Percentiles rank a stretch among this genome's conserved stretches.
Evolutionary conservation across 2,888 invertebrate genomes (phyloP).

Genomic region (Lithosia quadra): DNA sequence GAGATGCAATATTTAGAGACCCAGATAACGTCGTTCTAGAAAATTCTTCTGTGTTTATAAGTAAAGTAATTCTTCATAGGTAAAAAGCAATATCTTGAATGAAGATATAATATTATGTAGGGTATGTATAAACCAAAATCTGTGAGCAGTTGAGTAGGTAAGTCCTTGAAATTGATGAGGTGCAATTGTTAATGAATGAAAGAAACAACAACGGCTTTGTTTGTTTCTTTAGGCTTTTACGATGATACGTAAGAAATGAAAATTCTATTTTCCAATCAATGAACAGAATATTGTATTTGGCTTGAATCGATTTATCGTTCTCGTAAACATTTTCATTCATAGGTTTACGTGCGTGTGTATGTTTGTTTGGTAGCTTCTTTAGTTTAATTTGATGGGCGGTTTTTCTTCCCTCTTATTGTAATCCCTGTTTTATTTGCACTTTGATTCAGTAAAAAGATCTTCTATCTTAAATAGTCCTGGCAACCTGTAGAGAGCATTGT

Average conservation of each 20-base stretch:
- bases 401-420: neutral
- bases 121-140: neutral
- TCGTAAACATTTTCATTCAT: slow-evolving; percentile 14
- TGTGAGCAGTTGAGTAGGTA: neutral
- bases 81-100: neutral
- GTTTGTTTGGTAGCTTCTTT: neutral
- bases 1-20: neutral
- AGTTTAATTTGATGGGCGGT: neutral
- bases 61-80: neutral
- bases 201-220: neutral
- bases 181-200: slow-evolving; percentile 4
- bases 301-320: slow-evolving; percentile 6
- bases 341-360: neutral
- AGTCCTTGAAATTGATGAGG: neutral
- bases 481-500: slow-evolving; percentile 57
- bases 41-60: neutral
- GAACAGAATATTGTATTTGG: neutral
- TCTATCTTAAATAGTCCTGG: slow-evolving; percentile 29
- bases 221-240: slow-evolving; percentile 1
- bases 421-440: neutral
- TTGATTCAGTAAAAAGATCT: neutral
- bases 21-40: neutral
- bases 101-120: neutral
- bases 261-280: neutral
- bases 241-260: neutral